A percentile compares a stretch with the other conserved stretches of the same genome.
Conservation (phyloP, 2,797 vertebrate species). For the Hipposideros larvatus region DNA sequence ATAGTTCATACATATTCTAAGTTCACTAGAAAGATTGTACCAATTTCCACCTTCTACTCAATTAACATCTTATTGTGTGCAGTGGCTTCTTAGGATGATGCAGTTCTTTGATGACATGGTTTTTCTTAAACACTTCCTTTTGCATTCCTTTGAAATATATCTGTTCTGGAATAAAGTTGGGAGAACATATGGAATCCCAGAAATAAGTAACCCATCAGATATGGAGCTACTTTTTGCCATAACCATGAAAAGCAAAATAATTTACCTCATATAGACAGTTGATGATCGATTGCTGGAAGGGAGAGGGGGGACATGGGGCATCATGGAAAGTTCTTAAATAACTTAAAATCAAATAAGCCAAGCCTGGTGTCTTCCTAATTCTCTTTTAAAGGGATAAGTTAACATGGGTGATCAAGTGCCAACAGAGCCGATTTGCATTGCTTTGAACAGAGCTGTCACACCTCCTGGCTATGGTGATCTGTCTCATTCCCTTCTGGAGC, state of each 20-base stretch:
- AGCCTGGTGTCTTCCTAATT: slow-evolving; percentile 37
- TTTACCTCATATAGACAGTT: not conserved
- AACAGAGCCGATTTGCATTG: not conserved
- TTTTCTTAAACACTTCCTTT: slow-evolving; percentile 39
- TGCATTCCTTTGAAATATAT: slow-evolving; percentile 25
- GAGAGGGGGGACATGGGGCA: not conserved
- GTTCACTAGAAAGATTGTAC: slow-evolving; percentile 26
- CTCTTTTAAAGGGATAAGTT: slow-evolving; percentile 33
- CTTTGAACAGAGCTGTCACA: slow-evolving; percentile 45
- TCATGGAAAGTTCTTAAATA: slow-evolving; percentile 24
- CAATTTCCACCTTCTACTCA: not conserved
- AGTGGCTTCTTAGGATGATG: not conserved
- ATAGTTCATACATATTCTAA: not conserved
- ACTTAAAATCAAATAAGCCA: slow-evolving; percentile 8
- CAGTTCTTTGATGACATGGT: not conserved
- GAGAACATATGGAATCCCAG: not conserved
- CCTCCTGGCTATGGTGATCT: not conserved
- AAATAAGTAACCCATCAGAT: slow-evolving; percentile 33
- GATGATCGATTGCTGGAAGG: slow-evolving; percentile 34
- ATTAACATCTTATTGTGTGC: not conserved
- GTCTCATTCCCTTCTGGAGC: slow-evolving; percentile 10
- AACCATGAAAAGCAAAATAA: slow-evolving; percentile 32
- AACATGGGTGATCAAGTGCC: slow-evolving; percentile 26
- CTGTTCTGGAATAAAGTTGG: slow-evolving; percentile 28
- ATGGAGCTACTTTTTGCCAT: not conserved